Evolutionary conservation across 2,113 vertebrate species (phyloP).

Genomic region (Triplophysa rosa): DNA sequence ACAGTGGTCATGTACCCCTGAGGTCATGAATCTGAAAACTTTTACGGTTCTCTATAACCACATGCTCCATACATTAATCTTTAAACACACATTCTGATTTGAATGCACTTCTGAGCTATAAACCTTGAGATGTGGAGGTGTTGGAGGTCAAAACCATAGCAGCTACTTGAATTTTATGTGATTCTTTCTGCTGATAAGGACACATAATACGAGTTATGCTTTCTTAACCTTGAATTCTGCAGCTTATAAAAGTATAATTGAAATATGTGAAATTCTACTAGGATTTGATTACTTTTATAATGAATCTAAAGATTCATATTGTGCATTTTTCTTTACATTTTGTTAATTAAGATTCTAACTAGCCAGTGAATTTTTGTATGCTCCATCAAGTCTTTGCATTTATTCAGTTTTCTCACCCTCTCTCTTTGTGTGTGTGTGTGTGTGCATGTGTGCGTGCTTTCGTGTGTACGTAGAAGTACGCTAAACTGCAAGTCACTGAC

Average conservation of each 20-base stretch:
- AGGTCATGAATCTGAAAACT: not conserved
- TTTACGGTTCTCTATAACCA: slow-evolving; percentile 44
- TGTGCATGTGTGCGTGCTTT: slow-evolving; percentile 2
- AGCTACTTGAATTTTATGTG: slow-evolving; percentile 28
- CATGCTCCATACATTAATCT: slow-evolving; percentile 42
- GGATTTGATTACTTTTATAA: not conserved
- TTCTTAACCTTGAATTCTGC: no score
- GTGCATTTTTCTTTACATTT: no score
- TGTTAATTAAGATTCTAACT: not conserved
- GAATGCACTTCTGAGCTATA: slow-evolving; percentile 33
- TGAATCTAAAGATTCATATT: no score
- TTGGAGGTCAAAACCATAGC: slow-evolving; percentile 11
- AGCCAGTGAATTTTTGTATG: not conserved
- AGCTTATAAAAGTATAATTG: no score
- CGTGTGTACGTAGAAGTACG: slow-evolving; percentile 79
- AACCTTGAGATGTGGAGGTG: slow-evolving; percentile 38
- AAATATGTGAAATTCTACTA: no score
- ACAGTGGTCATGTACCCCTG: not conserved
- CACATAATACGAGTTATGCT: not conserved
- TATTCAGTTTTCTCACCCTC: not conserved
- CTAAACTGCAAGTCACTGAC: slow-evolving; percentile 81
- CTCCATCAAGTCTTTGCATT: not conserved
- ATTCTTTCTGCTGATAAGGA: slow-evolving; percentile 11
- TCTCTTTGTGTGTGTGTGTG: not conserved
- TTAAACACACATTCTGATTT: slow-evolving; percentile 42